Evolutionary conservation across 2,888 invertebrate species (phyloP).

Genomic region (Brachypalpus laphriformis): DNA sequence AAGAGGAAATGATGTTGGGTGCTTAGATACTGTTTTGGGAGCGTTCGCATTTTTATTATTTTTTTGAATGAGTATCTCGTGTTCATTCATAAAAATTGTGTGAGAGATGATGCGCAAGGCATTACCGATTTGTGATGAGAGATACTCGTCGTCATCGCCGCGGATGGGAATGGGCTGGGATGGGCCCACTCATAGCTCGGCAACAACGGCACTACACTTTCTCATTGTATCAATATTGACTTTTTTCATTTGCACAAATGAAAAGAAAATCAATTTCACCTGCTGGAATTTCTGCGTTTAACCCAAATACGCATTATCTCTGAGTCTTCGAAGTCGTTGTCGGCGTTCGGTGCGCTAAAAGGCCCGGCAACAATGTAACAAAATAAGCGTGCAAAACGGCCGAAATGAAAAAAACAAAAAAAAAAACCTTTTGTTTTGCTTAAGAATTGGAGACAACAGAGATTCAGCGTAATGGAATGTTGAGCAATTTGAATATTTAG

Average conservation of each 20-base stretch:
- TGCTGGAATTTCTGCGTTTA: slow-evolving; percentile 80
- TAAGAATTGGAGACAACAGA: background rate
- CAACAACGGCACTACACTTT: slow-evolving; percentile 53
- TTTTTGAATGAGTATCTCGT: slow-evolving; percentile 31
- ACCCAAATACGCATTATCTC: slow-evolving; percentile 76
- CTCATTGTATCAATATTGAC: slow-evolving; percentile 79
- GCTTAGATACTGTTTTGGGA: slow-evolving; percentile 10
- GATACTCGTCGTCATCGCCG: background rate
- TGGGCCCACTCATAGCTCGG: slow-evolving; percentile 12
- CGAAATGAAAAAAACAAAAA: no score
- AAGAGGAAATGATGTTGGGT: background rate
- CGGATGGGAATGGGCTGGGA: slow-evolving; percentile 29
- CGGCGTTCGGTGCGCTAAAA: slow-evolving; percentile 20
- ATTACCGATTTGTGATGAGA: background rate
- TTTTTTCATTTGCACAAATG: slow-evolving; percentile 82
- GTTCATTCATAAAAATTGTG: slow-evolving; percentile 53
- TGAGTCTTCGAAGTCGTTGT: slow-evolving; percentile 10
- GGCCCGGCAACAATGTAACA: background rate
- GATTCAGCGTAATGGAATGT: slow-evolving; percentile 33
- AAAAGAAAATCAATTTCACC: slow-evolving; percentile 83
- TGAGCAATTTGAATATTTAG: slow-evolving; percentile 37
- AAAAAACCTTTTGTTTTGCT: slow-evolving; percentile 1
- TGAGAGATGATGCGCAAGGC: slow-evolving; percentile 6
- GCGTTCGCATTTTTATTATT: background rate
- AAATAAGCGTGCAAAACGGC: background rate